These are phyloP conservation scores for Hipposideros larvatus DNA, from an alignment of 2,797 vertebrate genomes.

Conservation along the genomic window DNA sequence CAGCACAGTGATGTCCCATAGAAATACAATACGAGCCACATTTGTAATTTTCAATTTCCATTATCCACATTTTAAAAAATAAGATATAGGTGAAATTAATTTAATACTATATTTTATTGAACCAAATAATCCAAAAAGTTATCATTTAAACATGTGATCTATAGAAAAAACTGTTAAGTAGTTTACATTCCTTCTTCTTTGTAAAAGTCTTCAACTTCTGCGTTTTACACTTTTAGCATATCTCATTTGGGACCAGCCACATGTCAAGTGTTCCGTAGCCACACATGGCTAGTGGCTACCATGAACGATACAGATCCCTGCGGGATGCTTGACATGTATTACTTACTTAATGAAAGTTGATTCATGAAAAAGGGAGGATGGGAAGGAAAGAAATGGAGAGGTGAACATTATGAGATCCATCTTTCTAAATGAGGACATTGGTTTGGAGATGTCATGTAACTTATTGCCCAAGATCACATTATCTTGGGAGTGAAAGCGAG, in stretches of 20 bases:
- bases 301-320: background rate
- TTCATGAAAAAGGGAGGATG: background rate
- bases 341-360: conserved; percentile 2
- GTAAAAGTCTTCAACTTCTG: background rate
- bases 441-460: background rate
- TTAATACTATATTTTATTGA: background rate
- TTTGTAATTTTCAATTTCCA: background rate
- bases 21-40: conserved; percentile 8
- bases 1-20: background rate
- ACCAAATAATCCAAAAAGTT: background rate
- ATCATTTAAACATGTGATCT: background rate
- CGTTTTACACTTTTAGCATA: background rate
- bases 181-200: background rate
- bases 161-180: background rate
- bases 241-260: background rate
- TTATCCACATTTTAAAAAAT: conserved; percentile 22
- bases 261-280: background rate
- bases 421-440: background rate
- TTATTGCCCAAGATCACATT: background rate
- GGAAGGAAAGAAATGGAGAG: background rate
- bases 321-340: background rate
- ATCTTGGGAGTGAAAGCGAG: background rate
- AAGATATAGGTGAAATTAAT: background rate
- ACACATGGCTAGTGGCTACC: background rate
- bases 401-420: background rate